Conservation (phyloP, 1,140 invertebrate genomes). For the Epicauta chinensis region DNA sequence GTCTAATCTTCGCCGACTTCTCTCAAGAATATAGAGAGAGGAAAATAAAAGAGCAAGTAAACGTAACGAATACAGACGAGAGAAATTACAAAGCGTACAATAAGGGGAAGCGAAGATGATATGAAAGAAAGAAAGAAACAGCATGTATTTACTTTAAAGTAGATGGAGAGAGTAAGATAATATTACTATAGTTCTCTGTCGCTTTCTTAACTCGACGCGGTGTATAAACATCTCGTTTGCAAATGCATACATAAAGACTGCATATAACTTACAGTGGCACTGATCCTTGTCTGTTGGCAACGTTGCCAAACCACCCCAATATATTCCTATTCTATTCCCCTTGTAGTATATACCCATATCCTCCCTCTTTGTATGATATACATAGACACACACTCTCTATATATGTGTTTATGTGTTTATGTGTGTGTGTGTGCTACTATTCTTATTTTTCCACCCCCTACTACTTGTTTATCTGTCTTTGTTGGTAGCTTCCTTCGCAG, state of each 20-base stretch:
- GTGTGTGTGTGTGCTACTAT: slow-evolving; percentile 16
- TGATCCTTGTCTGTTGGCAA: slow-evolving; percentile 33
- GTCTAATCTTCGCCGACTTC: slow-evolving; percentile 1
- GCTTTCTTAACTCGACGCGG: slow-evolving; percentile 27
- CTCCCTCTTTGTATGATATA: neutral
- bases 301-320: slow-evolving; percentile 22
- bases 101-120: neutral
- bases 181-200: slow-evolving; percentile 2
- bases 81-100: slow-evolving; percentile 12
- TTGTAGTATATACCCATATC: neutral
- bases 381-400: neutral
- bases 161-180: slow-evolving; percentile 1
- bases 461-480: slow-evolving; percentile 26
- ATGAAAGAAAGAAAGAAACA: neutral
- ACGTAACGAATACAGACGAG: neutral
- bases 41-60: neutral
- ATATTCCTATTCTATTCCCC: neutral
- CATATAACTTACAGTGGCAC: slow-evolving; percentile 37
- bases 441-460: slow-evolving; percentile 30
- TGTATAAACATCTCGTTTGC: slow-evolving; percentile 38
- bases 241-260: slow-evolving; percentile 37
- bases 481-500: slow-evolving; percentile 29
- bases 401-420: neutral
- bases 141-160: neutral
- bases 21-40: neutral